Evolutionary conservation across 1,140 invertebrate genomes (phyloP).

Genomic region (Nylanderia fulva): DNA sequence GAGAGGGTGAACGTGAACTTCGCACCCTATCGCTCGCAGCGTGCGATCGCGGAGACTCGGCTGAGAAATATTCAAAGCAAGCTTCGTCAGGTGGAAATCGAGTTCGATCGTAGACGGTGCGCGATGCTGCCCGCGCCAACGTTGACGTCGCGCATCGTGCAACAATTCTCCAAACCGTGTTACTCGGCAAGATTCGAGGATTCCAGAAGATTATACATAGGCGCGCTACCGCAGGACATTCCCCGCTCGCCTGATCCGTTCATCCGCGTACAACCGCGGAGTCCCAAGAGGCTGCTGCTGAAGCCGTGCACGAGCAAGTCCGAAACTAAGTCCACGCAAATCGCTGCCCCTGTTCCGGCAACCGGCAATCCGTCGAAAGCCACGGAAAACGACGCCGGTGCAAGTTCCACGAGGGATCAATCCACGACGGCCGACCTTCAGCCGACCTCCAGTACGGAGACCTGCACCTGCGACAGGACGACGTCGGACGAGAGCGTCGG

Average conservation of each 20-base stretch:
- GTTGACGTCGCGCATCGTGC: slow-evolving; percentile 56
- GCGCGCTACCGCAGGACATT: neutral
- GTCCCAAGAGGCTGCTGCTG: slow-evolving; percentile 76
- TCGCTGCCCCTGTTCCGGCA: neutral
- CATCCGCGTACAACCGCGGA: slow-evolving; percentile 57
- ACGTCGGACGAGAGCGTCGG: slow-evolving; percentile 69
- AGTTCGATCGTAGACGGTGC: slow-evolving; percentile 78
- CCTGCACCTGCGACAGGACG: slow-evolving; percentile 51
- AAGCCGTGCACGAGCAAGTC: slow-evolving; percentile 77
- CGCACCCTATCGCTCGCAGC: slow-evolving; percentile 78
- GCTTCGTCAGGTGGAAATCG: slow-evolving; percentile 79
- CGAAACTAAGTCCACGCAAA: slow-evolving; percentile 72
- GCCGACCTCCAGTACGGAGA: slow-evolving; percentile 9
- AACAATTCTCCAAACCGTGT: slow-evolving; percentile 62
- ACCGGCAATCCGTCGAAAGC: neutral
- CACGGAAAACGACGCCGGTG: neutral
- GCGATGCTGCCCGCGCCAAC: slow-evolving; percentile 46
- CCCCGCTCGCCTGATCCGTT: slow-evolving; percentile 80
- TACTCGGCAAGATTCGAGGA: slow-evolving; percentile 65
- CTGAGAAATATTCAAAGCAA: slow-evolving; percentile 79
- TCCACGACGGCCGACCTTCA: neutral
- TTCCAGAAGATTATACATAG: slow-evolving; percentile 42
- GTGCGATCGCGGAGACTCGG: slow-evolving; percentile 75
- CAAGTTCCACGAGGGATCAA: neutral
- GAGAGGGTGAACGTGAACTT: slow-evolving; percentile 80